Evolutionary conservation across 1,140 invertebrate genomes (phyloP), one percentile per base, ranked within the genome.

Genomic region (Oryzaephilus surinamensis): DNA sequence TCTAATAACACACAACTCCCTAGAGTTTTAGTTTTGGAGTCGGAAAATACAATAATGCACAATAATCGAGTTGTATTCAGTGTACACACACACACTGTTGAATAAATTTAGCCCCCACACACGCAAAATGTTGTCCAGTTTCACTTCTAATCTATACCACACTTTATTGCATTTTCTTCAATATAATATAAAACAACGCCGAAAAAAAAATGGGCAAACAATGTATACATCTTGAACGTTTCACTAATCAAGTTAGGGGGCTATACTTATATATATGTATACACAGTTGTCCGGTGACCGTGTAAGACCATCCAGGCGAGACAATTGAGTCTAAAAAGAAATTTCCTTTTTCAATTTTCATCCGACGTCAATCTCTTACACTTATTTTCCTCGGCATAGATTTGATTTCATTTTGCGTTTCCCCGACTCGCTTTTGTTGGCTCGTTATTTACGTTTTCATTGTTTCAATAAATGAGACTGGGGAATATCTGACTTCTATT

Each of bases 281-380:
- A n/a, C n/a, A n/a, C n/a, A n/a, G n/a, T 20, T 38, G 36, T 38
- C 36, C 36, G 36, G 46, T 48, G 38, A 47, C 53, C 49, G 48
- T 52, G 39, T 39, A n/a, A 31, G 50, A 32, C 48, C 51, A 51
- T 50, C 54, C 37, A 46, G 35, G 48, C 50, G 58, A 55, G 52
- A 60, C 54, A 59, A 61, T 60, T 41, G 51, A 55, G 51, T 58
- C 49, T 53, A 39, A 54, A 59, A 59, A 59, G 53, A 58, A 59
- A 61, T 61, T 61, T 60, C 57, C 58, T 57, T 55, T 59, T 61
- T 58, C 57, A 61, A 59, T 61, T 59, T 61, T 58, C 53, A 53
- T 57, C 49, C 48, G 45, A 47, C 48, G 52, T 54, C 55, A 55
- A 57, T 60, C 51, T 52, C 50, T 60, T 57, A 55, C 49, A 52